phyloP scores from a whole-genome alignment of 2,113 vertebrate species.

The Cariama cristata region DNA sequence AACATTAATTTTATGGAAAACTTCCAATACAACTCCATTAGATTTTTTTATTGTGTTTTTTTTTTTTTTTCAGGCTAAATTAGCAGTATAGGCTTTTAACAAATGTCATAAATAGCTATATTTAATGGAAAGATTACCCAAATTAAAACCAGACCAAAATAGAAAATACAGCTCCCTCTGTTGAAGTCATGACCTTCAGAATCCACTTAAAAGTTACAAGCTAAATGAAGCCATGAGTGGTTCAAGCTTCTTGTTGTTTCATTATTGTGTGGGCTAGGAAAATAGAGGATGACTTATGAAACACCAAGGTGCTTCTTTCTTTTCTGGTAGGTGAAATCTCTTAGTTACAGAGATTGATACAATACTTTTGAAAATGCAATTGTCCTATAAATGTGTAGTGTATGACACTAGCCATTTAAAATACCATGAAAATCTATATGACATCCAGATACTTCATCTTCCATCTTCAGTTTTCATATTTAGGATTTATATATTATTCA shows the following conservation, averaged over 20 bases:
- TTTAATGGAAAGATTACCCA: constrained; percentile 77
- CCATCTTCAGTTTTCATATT: neutral
- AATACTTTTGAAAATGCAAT: neutral
- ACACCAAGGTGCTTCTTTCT: neutral
- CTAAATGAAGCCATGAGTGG: constrained; percentile 8
- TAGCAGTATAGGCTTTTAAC: constrained; percentile 82
- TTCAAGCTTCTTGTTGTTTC: constrained; percentile 41
- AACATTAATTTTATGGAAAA: constrained; percentile 86
- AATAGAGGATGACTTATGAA: neutral
- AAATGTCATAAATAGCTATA: constrained; percentile 83
- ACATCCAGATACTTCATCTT: neutral
- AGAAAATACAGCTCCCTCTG: constrained; percentile 74
- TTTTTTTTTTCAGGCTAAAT: constrained; percentile 72
- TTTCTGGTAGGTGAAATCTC: neutral
- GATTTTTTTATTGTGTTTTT: constrained; percentile 12
- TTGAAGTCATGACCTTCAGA: constrained; percentile 72
- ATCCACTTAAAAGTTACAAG: constrained; percentile 64
- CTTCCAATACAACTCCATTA: constrained; percentile 83
- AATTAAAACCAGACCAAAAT: constrained; percentile 82
- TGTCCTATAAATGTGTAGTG: neutral
- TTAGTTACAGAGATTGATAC: neutral
- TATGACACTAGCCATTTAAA: neutral
- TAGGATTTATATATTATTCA: neutral
- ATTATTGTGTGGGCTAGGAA: neutral
- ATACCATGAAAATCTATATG: neutral